A percentile compares a stretch with the other conserved stretches of the same genome.
Evolutionary conservation across 2,888 invertebrate species (phyloP).

Genomic region (Megamerina dolium): DNA sequence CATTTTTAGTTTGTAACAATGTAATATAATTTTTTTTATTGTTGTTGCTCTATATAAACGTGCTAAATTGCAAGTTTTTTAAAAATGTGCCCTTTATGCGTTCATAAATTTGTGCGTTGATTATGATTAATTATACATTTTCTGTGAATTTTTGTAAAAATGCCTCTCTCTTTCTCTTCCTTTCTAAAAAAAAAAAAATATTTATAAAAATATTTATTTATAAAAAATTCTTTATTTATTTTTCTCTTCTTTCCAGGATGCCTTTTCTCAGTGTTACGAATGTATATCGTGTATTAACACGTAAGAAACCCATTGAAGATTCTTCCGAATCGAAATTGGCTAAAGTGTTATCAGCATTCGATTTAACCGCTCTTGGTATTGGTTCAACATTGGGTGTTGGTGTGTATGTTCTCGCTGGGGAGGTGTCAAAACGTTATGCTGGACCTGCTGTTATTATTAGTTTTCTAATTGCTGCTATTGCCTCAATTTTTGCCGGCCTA

Average conservation of each 20-base stretch:
- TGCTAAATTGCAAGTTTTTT: constrained; percentile 11
- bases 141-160: no score
- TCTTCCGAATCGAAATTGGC: constrained; percentile 54
- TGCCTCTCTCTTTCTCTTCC: no score
- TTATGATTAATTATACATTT: no score
- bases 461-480: constrained; percentile 82
- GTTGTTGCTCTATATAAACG: constrained; percentile 3
- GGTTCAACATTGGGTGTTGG: constrained; percentile 85
- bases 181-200: no score
- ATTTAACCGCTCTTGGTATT: constrained; percentile 76
- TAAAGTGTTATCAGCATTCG: constrained; percentile 71
- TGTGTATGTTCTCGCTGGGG: constrained; percentile 82
- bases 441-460: constrained; percentile 84
- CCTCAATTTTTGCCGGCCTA: constrained; percentile 82
- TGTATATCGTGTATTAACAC: constrained; percentile 38
- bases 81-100: no score
- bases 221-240: no score
- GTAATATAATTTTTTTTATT: neutral
- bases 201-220: no score
- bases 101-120: no score
- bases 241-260: constrained; percentile 36
- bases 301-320: constrained; percentile 49
- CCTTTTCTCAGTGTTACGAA: constrained; percentile 29
- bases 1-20: constrained; percentile 8
- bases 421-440: constrained; percentile 71